Percentiles rank a stretch among this genome's conserved stretches.
Evolutionary conservation across 2,888 invertebrate species (phyloP).

Genomic region (Pilophorus perplexus): DNA sequence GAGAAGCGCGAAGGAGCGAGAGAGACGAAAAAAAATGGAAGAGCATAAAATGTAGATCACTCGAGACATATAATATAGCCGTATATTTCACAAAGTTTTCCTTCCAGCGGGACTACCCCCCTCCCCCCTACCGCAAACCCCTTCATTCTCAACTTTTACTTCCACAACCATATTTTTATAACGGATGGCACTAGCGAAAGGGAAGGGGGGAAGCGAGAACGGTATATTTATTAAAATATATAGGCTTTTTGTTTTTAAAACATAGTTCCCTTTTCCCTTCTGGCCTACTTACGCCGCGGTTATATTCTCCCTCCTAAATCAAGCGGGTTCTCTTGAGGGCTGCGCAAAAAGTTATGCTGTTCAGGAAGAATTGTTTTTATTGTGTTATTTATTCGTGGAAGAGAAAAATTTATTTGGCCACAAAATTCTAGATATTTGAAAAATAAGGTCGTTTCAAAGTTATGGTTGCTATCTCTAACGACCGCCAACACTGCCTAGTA

Average conservation of each 20-base stretch:
- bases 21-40: conserved; percentile 2
- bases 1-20: neutral
- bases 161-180: conserved; percentile 42
- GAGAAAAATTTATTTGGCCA: neutral
- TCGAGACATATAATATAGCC: conserved; percentile 47
- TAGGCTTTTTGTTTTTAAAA: conserved; percentile 44
- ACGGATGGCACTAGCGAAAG: conserved; percentile 10
- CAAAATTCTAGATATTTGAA: no score
- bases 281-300: conserved; percentile 25
- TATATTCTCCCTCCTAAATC: neutral
- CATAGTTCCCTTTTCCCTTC: conserved; percentile 36
- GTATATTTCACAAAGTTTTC: conserved; percentile 46
- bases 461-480: no score
- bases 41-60: conserved; percentile 45
- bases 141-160: conserved; percentile 38
- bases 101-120: conserved; percentile 29
- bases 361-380: no score
- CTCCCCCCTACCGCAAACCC: neutral
- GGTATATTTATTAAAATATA: conserved; percentile 43
- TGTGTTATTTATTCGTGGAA: neutral
- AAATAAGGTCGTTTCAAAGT: no score
- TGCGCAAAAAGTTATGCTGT: conserved; percentile 6
- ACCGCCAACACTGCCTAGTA: no score
- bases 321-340: neutral
- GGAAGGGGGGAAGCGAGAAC: neutral